phyloP scores from a whole-genome alignment of 1,140 invertebrate species.

The Bombus balteatus region DNA sequence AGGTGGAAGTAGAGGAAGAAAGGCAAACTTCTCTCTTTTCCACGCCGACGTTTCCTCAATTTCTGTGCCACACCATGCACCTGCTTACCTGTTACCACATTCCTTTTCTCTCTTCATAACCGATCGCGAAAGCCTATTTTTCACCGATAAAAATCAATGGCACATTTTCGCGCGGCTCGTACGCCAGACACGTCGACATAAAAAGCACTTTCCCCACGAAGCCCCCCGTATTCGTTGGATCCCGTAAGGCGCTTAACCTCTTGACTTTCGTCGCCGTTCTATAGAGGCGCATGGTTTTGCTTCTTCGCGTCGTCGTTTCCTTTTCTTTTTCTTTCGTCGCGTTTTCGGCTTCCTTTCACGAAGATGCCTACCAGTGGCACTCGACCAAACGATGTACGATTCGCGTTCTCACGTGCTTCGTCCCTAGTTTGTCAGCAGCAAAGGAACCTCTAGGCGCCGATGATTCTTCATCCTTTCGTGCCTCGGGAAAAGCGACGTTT shows the following conservation, averaged over 20 bases:
- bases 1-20: background rate
- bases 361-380: too few species aligned
- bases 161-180: constrained; percentile 59
- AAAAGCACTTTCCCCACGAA: constrained; percentile 60
- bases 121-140: constrained; percentile 61
- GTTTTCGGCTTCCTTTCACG: constrained; percentile 4
- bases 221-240: constrained; percentile 52
- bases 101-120: constrained; percentile 27
- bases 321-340: background rate
- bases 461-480: background rate
- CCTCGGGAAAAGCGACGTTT: too few species aligned
- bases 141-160: constrained; percentile 72
- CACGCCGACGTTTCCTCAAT: background rate
- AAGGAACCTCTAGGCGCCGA: background rate
- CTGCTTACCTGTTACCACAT: constrained; percentile 57
- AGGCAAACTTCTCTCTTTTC: background rate
- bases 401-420: constrained; percentile 21
- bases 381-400: constrained; percentile 12
- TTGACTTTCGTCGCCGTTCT: constrained; percentile 64
- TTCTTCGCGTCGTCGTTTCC: too few species aligned
- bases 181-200: constrained; percentile 67
- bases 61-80: constrained; percentile 33
- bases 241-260: constrained; percentile 68
- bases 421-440: too few species aligned
- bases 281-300: background rate